Conservation (phyloP, 2,797 vertebrate species). For the Morus bassanus region DNA sequence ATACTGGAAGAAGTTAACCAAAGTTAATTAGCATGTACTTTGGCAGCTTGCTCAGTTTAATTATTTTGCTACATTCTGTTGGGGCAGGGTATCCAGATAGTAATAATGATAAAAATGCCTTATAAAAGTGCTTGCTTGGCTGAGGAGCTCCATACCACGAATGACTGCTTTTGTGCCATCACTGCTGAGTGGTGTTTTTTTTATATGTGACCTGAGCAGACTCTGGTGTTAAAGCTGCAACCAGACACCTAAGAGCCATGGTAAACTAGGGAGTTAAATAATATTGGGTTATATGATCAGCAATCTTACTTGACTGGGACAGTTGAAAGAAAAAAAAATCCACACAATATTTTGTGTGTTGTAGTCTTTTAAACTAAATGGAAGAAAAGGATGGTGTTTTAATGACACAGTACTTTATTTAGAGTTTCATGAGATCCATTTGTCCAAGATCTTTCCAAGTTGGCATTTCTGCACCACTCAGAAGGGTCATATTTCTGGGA, state of each 20-base stretch:
- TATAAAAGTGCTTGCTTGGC: background rate
- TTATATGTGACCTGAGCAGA: background rate
- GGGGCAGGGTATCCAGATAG: background rate
- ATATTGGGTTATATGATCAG: background rate
- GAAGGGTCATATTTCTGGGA: background rate
- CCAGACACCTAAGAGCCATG: background rate
- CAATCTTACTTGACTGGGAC: background rate
- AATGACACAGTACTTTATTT: too few species aligned
- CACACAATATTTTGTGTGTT: accelerated
- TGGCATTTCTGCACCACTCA: background rate
- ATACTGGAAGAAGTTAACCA: conserved; percentile 3
- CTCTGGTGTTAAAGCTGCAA: background rate
- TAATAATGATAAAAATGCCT: background rate
- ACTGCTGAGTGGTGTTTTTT: background rate
- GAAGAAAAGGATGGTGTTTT: background rate
- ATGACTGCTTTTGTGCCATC: background rate
- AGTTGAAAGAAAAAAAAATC: background rate
- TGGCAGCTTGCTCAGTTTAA: conserved; percentile 25
- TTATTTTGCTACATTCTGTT: conserved; percentile 29
- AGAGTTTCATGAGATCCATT: background rate
- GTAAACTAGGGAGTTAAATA: background rate
- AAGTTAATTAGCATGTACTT: conserved; percentile 42
- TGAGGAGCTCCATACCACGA: background rate
- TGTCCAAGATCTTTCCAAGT: background rate
- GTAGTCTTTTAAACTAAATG: background rate